Conservation (phyloP, 2,113 vertebrate genomes). For the Montifringilla adamsi region DNA sequence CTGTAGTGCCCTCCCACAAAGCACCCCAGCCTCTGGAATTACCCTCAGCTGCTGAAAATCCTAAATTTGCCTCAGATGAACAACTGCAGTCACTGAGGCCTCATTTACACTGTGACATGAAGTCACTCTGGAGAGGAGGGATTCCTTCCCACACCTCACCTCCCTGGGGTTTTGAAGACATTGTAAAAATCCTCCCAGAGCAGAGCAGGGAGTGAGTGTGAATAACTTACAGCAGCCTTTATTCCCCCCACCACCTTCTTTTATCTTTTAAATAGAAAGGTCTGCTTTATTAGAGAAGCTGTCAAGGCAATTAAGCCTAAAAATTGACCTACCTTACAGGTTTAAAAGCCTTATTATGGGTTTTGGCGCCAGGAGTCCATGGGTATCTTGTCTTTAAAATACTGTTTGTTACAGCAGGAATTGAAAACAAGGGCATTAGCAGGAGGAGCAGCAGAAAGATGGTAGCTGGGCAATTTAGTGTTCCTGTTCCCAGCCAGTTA, state of each 20-base stretch:
- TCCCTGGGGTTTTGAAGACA: background rate
- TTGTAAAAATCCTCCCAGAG: background rate
- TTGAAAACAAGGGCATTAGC: background rate
- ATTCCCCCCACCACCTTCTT: rapidly evolving
- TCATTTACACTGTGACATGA: rapidly evolving
- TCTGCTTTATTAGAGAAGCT: background rate
- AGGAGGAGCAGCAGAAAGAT: background rate
- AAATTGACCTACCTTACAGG: conserved; percentile 10
- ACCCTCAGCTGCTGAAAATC: background rate
- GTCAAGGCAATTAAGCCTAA: conserved; percentile 27
- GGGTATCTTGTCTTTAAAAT: conserved; percentile 20
- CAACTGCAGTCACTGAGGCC: background rate
- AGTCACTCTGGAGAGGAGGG: background rate
- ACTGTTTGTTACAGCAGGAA: background rate
- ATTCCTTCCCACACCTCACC: background rate
- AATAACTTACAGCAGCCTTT: background rate
- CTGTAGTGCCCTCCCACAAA: rapidly evolving
- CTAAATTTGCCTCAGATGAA: background rate
- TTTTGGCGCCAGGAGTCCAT: conserved; percentile 17
- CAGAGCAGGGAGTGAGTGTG: background rate
- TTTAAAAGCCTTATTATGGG: conserved; percentile 31
- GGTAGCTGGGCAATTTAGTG: background rate
- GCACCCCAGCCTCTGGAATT: background rate
- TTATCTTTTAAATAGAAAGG: background rate
- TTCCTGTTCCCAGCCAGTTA: background rate